Conservation (phyloP, 2,888 invertebrate genomes). For the Agapostemon virescens region DNA sequence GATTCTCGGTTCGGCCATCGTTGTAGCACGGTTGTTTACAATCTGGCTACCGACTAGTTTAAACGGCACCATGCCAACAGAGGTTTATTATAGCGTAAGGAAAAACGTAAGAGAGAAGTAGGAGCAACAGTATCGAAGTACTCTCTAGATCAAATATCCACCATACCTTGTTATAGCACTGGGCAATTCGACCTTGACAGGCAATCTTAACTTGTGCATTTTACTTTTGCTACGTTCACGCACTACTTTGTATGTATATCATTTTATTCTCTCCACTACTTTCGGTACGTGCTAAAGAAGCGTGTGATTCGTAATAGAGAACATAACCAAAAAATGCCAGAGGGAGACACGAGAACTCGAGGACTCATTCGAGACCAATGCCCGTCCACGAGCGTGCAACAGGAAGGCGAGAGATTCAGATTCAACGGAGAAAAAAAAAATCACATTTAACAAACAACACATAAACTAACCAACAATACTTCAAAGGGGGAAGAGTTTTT, state of each 20-base stretch:
- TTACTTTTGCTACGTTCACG: slow-evolving; percentile 64
- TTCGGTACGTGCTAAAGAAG: slow-evolving; percentile 53
- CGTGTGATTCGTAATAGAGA: slow-evolving; percentile 48
- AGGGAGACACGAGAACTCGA: slow-evolving; percentile 27
- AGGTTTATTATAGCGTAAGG: slow-evolving; percentile 10
- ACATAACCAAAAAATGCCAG: slow-evolving; percentile 65
- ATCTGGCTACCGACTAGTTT: slow-evolving; percentile 20
- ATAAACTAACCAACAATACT: slow-evolving; percentile 72
- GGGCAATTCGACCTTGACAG: slow-evolving; percentile 79
- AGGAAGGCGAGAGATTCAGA: slow-evolving; percentile 21
- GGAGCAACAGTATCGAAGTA: slow-evolving; percentile 60
- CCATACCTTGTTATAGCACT: slow-evolving; percentile 78
- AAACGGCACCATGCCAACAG: slow-evolving; percentile 2
- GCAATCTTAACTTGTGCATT: slow-evolving; percentile 78
- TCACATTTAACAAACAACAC: slow-evolving; percentile 67
- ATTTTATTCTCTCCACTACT: slow-evolving; percentile 55
- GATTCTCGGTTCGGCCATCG: not conserved
- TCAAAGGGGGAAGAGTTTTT: slow-evolving; percentile 54
- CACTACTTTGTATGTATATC: slow-evolving; percentile 56
- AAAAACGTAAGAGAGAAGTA: slow-evolving; percentile 21
- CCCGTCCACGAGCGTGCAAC: slow-evolving; percentile 35
- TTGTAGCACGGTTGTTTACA: slow-evolving; percentile 17
- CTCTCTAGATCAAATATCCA: slow-evolving; percentile 67
- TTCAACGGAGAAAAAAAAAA: not conserved
- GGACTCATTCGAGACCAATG: slow-evolving; percentile 33